phyloP scores from a whole-genome alignment of 2,888 invertebrate genomes.

The Drosophila maculinotata region DNA sequence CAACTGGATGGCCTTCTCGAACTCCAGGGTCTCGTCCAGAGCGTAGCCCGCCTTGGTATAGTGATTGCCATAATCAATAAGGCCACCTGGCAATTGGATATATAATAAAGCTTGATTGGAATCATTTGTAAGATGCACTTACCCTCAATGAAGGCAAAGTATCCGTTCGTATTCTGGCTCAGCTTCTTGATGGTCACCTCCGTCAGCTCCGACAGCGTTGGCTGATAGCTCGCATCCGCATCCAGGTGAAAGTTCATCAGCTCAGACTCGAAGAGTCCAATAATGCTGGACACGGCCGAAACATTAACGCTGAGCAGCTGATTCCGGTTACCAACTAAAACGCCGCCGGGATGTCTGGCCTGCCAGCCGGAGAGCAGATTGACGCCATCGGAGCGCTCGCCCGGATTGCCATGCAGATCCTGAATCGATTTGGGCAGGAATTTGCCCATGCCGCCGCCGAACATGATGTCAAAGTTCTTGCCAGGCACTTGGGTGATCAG shows the following conservation, averaged over 20 bases:
- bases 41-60: constrained; percentile 88
- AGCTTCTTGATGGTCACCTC: constrained; percentile 88
- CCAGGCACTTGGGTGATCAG: constrained; percentile 89
- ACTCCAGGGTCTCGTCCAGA: constrained; percentile 91
- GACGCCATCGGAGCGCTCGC: constrained; percentile 87
- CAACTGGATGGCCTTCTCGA: constrained; percentile 89
- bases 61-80: constrained; percentile 92
- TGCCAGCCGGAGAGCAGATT: constrained; percentile 90
- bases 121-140: constrained; percentile 2
- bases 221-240: constrained; percentile 85
- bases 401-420: constrained; percentile 85
- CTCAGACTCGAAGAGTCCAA: constrained; percentile 86
- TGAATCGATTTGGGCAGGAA: constrained; percentile 87
- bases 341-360: constrained; percentile 85
- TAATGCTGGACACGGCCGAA: constrained; percentile 85
- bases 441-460: constrained; percentile 91
- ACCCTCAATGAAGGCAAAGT: constrained; percentile 86
- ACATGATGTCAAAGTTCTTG: constrained; percentile 89
- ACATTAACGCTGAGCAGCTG: constrained; percentile 86
- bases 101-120: neutral
- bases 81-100: constrained; percentile 85
- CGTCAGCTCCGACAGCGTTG: constrained; percentile 89
- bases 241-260: constrained; percentile 87
- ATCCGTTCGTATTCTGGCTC: constrained; percentile 86
- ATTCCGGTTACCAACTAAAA: constrained; percentile 87